Conservation (phyloP, 2,888 invertebrate species). For the Cerastoderma edule region DNA sequence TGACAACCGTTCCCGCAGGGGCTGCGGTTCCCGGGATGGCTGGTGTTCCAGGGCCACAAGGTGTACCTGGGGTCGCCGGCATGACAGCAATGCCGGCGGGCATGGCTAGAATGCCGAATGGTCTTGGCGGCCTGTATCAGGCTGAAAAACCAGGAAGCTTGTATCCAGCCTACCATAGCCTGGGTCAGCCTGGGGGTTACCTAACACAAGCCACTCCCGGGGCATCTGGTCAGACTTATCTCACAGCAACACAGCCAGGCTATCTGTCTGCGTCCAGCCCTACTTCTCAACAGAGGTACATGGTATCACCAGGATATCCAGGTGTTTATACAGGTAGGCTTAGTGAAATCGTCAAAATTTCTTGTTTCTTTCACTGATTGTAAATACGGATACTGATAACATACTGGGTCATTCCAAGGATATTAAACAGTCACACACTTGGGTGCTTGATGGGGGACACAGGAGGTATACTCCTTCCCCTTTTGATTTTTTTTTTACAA, state of each 20-base stretch:
- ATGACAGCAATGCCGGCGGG: constrained; percentile 55
- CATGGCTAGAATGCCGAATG: constrained; percentile 45
- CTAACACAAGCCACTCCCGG: constrained; percentile 28
- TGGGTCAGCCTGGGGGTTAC: constrained; percentile 42
- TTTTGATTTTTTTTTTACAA: too few relatives aligned
- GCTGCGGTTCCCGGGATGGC: constrained; percentile 47
- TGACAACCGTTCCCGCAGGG: constrained; percentile 42
- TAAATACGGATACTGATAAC: too few relatives aligned
- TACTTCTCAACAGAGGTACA: constrained; percentile 50
- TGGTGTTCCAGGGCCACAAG: constrained; percentile 39
- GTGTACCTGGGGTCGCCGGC: constrained; percentile 42
- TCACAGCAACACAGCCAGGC: constrained; percentile 36
- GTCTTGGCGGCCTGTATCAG: constrained; percentile 46
- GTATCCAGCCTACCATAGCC: constrained; percentile 50
- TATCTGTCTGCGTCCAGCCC: constrained; percentile 53
- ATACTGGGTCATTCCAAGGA: too few relatives aligned
- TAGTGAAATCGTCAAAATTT: too few relatives aligned
- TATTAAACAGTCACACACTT: too few relatives aligned
- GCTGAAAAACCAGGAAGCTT: constrained; percentile 46
- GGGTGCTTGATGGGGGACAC: too few relatives aligned
- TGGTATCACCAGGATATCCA: constrained; percentile 51
- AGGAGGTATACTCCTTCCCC: too few relatives aligned
- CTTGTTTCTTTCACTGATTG: too few relatives aligned
- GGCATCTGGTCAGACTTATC: constrained; percentile 33
- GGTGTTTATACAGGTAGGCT: constrained; percentile 8